Percentiles rank a stretch among this genome's conserved stretches.
Evolutionary conservation across 2,797 vertebrate genomes (phyloP).

Genomic region (Crenichthys baileyi): DNA sequence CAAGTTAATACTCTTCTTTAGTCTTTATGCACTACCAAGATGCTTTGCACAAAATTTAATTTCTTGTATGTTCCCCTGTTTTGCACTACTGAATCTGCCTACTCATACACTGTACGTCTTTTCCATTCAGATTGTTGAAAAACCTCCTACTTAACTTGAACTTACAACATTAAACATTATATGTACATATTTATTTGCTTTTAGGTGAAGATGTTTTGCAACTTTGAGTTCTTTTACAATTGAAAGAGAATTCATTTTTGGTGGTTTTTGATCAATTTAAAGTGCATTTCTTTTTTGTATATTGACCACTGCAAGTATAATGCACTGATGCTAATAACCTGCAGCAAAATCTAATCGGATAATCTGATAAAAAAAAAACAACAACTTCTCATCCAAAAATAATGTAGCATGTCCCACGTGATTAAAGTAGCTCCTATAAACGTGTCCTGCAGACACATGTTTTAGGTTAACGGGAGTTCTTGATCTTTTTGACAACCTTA

Average conservation of each 20-base stretch:
- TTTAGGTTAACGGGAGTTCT: conserved; percentile 42
- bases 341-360: neutral
- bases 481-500: conserved; percentile 40
- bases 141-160: neutral
- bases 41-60: neutral
- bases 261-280: neutral
- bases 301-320: neutral
- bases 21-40: neutral
- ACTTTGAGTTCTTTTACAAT: neutral
- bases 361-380: neutral
- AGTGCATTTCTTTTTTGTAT: too few species aligned
- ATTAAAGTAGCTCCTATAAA: neutral
- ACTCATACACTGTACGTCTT: neutral
- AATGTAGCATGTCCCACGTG: neutral
- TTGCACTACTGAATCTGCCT: neutral
- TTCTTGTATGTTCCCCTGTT: neutral
- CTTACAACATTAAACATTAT: neutral
- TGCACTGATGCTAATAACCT: neutral
- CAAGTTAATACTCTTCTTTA: neutral
- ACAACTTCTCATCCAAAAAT: conserved; percentile 1
- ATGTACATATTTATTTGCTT: neutral
- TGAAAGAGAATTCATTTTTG: neutral
- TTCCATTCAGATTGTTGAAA: neutral
- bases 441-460: conserved; percentile 6
- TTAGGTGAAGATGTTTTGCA: neutral